phyloP scores from a whole-genome alignment of 2,113 vertebrate genomes.

The zebrafish (Danio rerio) region DNA sequence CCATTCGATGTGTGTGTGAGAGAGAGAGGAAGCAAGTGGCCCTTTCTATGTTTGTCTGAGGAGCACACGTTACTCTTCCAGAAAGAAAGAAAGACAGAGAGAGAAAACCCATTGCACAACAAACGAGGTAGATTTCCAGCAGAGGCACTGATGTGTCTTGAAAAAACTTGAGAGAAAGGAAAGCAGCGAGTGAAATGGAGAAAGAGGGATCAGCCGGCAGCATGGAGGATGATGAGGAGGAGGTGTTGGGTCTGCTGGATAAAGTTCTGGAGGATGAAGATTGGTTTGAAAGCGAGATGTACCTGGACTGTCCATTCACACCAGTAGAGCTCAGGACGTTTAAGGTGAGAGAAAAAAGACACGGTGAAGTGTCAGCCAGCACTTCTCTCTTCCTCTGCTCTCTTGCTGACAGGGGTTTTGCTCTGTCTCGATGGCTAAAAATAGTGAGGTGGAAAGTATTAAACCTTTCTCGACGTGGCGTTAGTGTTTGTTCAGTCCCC shows the following conservation, averaged over 20 bases:
- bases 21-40: slow-evolving; percentile 59
- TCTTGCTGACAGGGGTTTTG: slow-evolving; percentile 17
- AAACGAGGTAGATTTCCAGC: slow-evolving; percentile 1
- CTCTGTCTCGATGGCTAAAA: slow-evolving; percentile 50
- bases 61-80: slow-evolving; percentile 49
- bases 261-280: slow-evolving; percentile 92
- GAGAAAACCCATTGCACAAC: background rate
- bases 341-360: slow-evolving; percentile 83
- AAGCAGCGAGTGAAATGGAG: slow-evolving; percentile 1
- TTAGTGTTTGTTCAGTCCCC: slow-evolving; percentile 41
- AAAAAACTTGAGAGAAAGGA: background rate
- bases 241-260: slow-evolving; percentile 91
- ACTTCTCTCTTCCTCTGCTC: slow-evolving; percentile 11
- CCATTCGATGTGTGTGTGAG: slow-evolving; percentile 24
- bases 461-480: slow-evolving; percentile 47
- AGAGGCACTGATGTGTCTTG: slow-evolving; percentile 5
- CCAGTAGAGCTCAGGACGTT: slow-evolving; percentile 75
- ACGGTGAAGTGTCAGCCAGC: background rate
- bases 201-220: slow-evolving; percentile 27
- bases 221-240: slow-evolving; percentile 84
- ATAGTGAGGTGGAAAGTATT: slow-evolving; percentile 61
- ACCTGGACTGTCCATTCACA: slow-evolving; percentile 82
- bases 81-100: background rate
- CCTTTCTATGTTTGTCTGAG: slow-evolving; percentile 40
- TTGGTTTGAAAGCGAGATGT: slow-evolving; percentile 79